Evolutionary conservation across 2,797 vertebrate species (phyloP), one percentile per base, ranked within the genome.

Genomic region (Labroides dimidiatus): DNA sequence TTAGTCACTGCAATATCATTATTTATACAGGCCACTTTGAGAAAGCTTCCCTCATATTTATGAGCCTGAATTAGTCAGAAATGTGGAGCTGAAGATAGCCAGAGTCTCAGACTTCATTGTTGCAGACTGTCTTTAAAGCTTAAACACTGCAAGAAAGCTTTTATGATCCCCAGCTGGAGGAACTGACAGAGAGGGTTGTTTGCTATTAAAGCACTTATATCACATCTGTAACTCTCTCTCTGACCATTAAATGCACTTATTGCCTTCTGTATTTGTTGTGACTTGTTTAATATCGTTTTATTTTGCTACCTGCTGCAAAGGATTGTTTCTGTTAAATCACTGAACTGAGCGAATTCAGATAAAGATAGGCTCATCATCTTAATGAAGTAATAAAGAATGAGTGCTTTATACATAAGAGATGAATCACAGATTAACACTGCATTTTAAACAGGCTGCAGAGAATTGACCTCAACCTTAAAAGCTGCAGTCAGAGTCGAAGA

Each of bases 61-160:
- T 68, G 69, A 71, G 44, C 47, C 52, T 84, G 67, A 80, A 87
- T 87, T 69, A 80, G 64, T 81, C 74, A 80, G 60, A 86, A 71
- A 72, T 56, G 54, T 62, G 49, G 51, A 50, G 68, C 72, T 70
- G 12, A 14, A 45, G 61, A 70, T 14, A 36, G 55, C 48, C 24
- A 16, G 43, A 65, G 66, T 63, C 52, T 37, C 16, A 37, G 33
- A 52, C 65, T 58, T 80, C 50, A 78, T 56, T 79, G 66, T 64
- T 61, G 33, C 61, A 45, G 42, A 69, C 36, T 12, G 57, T 57
- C 43, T 62, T 77, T 70, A 69, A 83, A 75, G 23, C 48, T 78
- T 59, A 69, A 85, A 57, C 57, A 65, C 48, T n/a, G 62, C 17
- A 14, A 67, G 68, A 82, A 67, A 51, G 47, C 50, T 72, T 76